Evolutionary conservation across 37 sponge, comb jelly and placozoan genomes (phyloP), one percentile per base, ranked within the genome.

Genomic region (Spongilla lacustris): DNA sequence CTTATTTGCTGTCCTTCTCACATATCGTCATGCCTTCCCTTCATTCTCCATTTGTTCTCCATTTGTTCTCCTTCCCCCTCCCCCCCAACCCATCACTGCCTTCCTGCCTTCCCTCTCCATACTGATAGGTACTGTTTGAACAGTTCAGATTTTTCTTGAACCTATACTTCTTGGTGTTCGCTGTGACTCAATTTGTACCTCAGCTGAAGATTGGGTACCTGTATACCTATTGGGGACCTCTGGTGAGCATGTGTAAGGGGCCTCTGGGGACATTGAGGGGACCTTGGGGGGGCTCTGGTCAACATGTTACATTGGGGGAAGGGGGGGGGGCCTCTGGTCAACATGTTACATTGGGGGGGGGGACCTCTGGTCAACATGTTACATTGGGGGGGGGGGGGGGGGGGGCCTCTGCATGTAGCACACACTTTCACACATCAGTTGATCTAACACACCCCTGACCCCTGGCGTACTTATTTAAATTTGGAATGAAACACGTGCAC

Each of bases 61-160:
- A 8, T 78, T 25, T 5, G 48, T 85, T 69, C 28, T 80, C 29
- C n/a, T 14, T 34, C 0, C 36, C 17, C 68, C 9, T 41, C 21
- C 41, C 36, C 36, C 66, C 68, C 33, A 30, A 19, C 29, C 36
- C 12, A 11, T 68, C 38, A 77, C 30, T 36, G 36, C 31, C 23
- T 21, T 23, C 67, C 2, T 21, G 0, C 58, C 50, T 12, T 24
- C 23, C 31, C 30, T 46, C 27, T 77, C 26, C 26, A 72, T 11
- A 1, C 73, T 67, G 27, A 27, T 66, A 93, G 94, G 96, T 98
- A 11, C 84, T 98, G n/a, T 98, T 76, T 58, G 83, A 98, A 50
- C 98, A 98, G 86, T 98, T 98, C 88, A 98, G 92, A 71, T 93
- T 98, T 77, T 98, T 98, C 76, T 87, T 98, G 74, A 98, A 95